These are phyloP conservation scores for Nematostella vectensis DNA, from an alignment of 92 coral and sea anemone species.

Conservation along the genomic window DNA sequence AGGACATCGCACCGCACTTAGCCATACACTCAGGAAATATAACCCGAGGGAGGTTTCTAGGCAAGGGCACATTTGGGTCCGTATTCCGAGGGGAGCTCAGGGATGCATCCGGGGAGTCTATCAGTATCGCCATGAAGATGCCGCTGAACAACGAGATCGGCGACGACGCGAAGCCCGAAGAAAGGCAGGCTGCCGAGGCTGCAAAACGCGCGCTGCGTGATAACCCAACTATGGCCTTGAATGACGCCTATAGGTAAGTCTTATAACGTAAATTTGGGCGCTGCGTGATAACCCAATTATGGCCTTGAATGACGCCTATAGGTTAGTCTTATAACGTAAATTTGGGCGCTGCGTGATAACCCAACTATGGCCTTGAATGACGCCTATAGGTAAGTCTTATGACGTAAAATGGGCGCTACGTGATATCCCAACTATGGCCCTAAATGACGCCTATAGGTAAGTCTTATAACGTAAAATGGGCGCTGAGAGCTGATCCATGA, in stretches of 20 bases:
- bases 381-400: constrained; percentile 86
- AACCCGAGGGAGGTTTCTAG: constrained; percentile 72
- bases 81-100: constrained; percentile 92
- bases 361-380: constrained; percentile 84
- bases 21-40: constrained; percentile 60
- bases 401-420: not conserved
- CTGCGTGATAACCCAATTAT: constrained; percentile 47
- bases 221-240: constrained; percentile 76
- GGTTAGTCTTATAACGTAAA: constrained; percentile 38
- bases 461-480: not conserved
- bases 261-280: not conserved
- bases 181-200: constrained; percentile 80
- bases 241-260: constrained; percentile 89
- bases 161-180: constrained; percentile 82
- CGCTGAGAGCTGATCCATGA: constrained; percentile 35
- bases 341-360: constrained; percentile 10
- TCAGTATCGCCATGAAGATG: constrained; percentile 90
- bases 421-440: constrained; percentile 66
- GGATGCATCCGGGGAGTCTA: constrained; percentile 51
- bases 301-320: constrained; percentile 88
- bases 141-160: constrained; percentile 92
- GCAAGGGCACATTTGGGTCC: constrained; percentile 95
- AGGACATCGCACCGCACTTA: constrained; percentile 91
- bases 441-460: constrained; percentile 92
- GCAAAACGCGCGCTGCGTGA: constrained; percentile 71